Evolutionary conservation across 35 echinoderm and acorn worm genomes (phyloP), one percentile per base, ranked within the genome.

Genomic region (Stichopus chloronotus): DNA sequence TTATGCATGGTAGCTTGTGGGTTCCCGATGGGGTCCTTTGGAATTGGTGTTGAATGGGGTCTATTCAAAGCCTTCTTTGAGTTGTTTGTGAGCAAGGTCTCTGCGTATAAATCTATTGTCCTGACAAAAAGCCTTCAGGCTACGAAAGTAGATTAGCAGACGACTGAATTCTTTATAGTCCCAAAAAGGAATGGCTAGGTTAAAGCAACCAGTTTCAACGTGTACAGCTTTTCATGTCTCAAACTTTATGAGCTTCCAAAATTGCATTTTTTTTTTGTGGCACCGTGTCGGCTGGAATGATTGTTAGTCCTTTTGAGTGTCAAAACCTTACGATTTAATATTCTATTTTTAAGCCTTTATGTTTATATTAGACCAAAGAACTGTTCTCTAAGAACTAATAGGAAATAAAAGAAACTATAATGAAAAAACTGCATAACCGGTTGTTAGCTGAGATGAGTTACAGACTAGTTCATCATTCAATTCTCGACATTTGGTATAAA

Each of bases 141-240:
- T 85, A 85, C 82, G 82, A 85, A 85, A 85, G 82, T 58, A 85
- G 82, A 85, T 85, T 85, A 85, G 24, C 82, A 85, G 82, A 55
- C 82, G 7, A n/a, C 69, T 74, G 69, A 7, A n/a, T 7, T 16
- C 69, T 74, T 74, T 74, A n/a, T 74, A 21, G 69, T 74, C 22
- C 69, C 13, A n/a, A 74, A 14, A 74, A 19, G 19, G 17, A 65
- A 65, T 11, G 5, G 61, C 11, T 65, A 65, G 61, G 61, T 65
- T 14, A 4, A 65, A 17, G 61, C 61, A 65, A 74, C 69, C 13
- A 85, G 16, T 57, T 85, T 58, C 82, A 56, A 43, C 58, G 82
- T 74, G 19, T n/a, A 74, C 17, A 14, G 59, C 79, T 82, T 54
- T 82, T 82, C 55, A 82, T 53, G 52, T 55, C 43, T 55, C 52